Conservation (phyloP, 2,888 invertebrate species). For the Scaptodrosophila latifasciaeformis region DNA sequence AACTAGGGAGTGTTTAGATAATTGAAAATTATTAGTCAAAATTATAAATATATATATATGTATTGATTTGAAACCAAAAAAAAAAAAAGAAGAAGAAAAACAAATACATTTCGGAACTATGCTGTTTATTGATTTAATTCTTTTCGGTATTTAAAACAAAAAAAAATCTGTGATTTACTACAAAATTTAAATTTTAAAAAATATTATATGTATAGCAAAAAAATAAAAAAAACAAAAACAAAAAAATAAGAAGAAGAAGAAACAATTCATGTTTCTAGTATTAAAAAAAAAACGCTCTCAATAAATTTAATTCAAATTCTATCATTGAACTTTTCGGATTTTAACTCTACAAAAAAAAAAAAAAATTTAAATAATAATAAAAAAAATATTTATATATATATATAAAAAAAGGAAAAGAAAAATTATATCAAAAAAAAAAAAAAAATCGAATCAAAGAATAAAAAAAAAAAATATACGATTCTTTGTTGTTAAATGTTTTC, state of each 20-base stretch:
- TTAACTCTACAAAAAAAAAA: slow-evolving; percentile 29
- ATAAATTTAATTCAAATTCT: slow-evolving; percentile 33
- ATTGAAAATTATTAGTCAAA: slow-evolving; percentile 72
- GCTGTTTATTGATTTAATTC: slow-evolving; percentile 67
- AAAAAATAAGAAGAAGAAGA: slow-evolving; percentile 13
- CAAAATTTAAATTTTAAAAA: slow-evolving; percentile 71
- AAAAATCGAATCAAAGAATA: slow-evolving; percentile 19
- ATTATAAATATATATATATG: slow-evolving; percentile 48
- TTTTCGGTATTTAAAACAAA: slow-evolving; percentile 72
- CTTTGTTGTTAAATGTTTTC: slow-evolving; percentile 38
- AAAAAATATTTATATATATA: slow-evolving; percentile 6
- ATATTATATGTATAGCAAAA: slow-evolving; percentile 56
- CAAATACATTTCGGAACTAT: slow-evolving; percentile 57
- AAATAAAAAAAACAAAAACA: slow-evolving; percentile 20
- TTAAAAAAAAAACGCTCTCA: slow-evolving; percentile 24
- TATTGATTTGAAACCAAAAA: slow-evolving; percentile 18
- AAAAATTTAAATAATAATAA: slow-evolving; percentile 10
- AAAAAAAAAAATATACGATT: slow-evolving; percentile 15
- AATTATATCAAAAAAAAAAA: slow-evolving; percentile 19
- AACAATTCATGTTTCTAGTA: slow-evolving; percentile 40
- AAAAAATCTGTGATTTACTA: slow-evolving; percentile 75
- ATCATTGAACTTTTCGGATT: slow-evolving; percentile 39
- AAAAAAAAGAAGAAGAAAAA: slow-evolving; percentile 34
- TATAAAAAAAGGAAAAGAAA: slow-evolving; percentile 14
- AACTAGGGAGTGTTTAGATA: slow-evolving; percentile 59